These are phyloP conservation scores for Patella caerulea DNA, from an alignment of 2,888 invertebrate species.

Conservation along the genomic window DNA sequence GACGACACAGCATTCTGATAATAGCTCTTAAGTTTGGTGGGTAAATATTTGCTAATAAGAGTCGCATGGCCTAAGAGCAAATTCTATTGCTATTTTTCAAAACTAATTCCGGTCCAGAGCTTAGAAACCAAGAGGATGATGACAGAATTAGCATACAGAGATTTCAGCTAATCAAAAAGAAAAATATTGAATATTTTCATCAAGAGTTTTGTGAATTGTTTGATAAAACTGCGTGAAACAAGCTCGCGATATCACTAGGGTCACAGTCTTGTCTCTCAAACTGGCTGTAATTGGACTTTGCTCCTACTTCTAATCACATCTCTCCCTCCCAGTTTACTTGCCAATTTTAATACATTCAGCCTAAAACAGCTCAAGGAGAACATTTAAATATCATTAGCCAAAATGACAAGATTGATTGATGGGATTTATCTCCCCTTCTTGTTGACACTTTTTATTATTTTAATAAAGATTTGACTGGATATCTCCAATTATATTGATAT, in stretches of 20 bases:
- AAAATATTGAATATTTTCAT: conserved; percentile 23
- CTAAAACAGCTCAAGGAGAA: conserved; percentile 1
- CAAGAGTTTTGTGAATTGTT: conserved; percentile 3
- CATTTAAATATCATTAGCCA: conserved; percentile 8
- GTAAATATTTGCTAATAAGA: conserved; percentile 23
- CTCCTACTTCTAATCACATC: too few relatives aligned
- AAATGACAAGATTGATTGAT: conserved; percentile 11
- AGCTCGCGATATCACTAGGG: background rate
- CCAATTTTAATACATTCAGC: background rate
- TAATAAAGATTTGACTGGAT: conserved; percentile 12
- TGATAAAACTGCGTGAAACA: background rate
- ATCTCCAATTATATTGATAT: conserved; percentile 13
- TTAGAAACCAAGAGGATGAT: conserved; percentile 8
- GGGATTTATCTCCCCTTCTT: conserved; percentile 5
- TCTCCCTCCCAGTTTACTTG: background rate
- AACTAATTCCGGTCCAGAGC: conserved; percentile 12
- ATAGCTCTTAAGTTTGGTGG: conserved; percentile 22
- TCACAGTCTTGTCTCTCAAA: conserved; percentile 15
- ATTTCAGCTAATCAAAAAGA: conserved; percentile 21
- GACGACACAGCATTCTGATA: conserved; percentile 19
- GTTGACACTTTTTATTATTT: background rate
- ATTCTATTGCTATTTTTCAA: conserved; percentile 26
- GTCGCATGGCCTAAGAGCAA: conserved; percentile 16
- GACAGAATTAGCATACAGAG: conserved; percentile 23
- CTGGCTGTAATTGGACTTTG: conserved; percentile 15